A percentile compares a stretch with the other conserved stretches of the same genome.
These are phyloP conservation scores for Patella caerulea DNA, from an alignment of 2,888 invertebrate genomes.

Conservation along the genomic window DNA sequence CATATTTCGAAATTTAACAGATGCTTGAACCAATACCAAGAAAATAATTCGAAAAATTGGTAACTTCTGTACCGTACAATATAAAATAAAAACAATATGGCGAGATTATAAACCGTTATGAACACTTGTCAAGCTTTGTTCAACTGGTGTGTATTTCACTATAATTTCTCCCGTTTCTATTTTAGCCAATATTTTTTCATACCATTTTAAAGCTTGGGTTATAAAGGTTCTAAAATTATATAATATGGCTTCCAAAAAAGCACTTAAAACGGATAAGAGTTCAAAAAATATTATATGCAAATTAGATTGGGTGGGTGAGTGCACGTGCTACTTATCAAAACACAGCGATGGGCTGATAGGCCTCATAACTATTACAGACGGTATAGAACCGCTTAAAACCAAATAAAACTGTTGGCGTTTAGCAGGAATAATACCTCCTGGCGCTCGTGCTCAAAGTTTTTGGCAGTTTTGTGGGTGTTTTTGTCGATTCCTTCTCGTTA, in stretches of 20 bases:
- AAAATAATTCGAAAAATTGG: too few species aligned
- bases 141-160: not conserved
- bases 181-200: slow-evolving; percentile 26
- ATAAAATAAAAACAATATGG: too few species aligned
- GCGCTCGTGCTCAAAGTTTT: slow-evolving; percentile 31
- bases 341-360: not conserved
- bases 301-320: slow-evolving; percentile 42
- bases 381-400: slow-evolving; percentile 8
- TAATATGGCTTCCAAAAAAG: slow-evolving; percentile 12
- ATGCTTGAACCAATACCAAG: too few species aligned
- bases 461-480: slow-evolving; percentile 29
- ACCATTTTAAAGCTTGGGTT: slow-evolving; percentile 29
- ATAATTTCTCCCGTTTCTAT: not conserved
- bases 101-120: too few species aligned
- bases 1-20: too few species aligned
- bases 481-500: slow-evolving; percentile 19
- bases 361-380: not conserved
- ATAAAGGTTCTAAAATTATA: slow-evolving; percentile 23
- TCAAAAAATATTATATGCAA: slow-evolving; percentile 59
- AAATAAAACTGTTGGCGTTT: not conserved
- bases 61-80: too few species aligned
- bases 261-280: slow-evolving; percentile 23
- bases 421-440: slow-evolving; percentile 17
- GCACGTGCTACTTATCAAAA: slow-evolving; percentile 17
- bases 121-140: too few species aligned